Evolutionary conservation across 2,797 vertebrate species (phyloP), one percentile per base, ranked within the genome.

Genomic region (Sphenopsis melanotis): DNA sequence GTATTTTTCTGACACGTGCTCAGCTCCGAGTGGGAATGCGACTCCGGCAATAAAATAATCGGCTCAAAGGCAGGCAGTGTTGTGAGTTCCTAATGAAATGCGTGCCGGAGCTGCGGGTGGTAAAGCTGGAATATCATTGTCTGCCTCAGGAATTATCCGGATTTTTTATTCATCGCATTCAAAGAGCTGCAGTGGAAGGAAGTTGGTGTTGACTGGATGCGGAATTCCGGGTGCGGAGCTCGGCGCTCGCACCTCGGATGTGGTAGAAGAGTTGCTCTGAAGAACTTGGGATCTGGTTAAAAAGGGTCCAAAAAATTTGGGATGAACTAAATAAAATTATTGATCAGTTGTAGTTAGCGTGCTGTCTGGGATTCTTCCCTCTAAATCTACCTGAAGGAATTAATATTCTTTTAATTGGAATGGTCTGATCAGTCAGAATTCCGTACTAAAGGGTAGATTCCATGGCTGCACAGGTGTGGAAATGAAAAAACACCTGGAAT

Each of bases 211-310:
- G 50, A 61, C 10, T 12, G 49, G 49, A 32, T 63, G 64, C 0
- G 0, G 63, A 68, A 76, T 85, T 78, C 83, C 12, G 0, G 57
- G 36, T 8, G 41, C 1, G 2, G 47, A 61, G 55, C 24, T 41
- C 34, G 6, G 26, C 6, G 1, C 26, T 49, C 2, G 0, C 59
- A 3, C 20, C 50, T 49, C 2, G 0, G 18, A 15, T 36, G 8
- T 22, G 3, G 0, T 11, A 4, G 60, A 22, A 32, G 24, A 49
- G 47, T 49, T 49, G 36, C 22, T 36, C 44, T 19, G 32, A 29
- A 34, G 42, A 10, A 1, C 3, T 26, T 36, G 11, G 0, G 16
- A 9, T 37, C 69, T n/a, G 36, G 36, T 9, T 11, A 2, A 46
- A 72, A 55, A 41, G 15, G 10, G 20, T 47, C 10, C 2, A 10